These are phyloP conservation scores for Odontamblyopus lacepedii DNA, from an alignment of 2,797 vertebrate species.

Conservation along the genomic window DNA sequence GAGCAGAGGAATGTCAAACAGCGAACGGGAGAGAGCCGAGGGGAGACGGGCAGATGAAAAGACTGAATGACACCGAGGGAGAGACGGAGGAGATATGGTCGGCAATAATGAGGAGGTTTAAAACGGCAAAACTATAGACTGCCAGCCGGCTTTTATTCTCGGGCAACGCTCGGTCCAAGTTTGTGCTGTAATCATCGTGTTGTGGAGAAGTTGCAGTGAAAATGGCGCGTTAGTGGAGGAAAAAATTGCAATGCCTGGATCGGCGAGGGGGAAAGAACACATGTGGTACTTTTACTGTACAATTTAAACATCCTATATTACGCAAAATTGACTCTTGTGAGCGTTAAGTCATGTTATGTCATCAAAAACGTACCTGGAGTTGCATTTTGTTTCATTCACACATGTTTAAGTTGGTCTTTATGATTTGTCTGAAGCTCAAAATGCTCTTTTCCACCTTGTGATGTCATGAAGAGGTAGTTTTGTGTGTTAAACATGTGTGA, in stretches of 20 bases:
- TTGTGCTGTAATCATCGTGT: constrained; percentile 49
- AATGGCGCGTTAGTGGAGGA: constrained; percentile 16
- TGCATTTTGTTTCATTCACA: no score
- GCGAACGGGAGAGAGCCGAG: constrained; percentile 29
- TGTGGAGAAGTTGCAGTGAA: constrained; percentile 33
- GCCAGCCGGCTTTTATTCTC: constrained; percentile 40
- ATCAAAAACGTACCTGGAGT: no score
- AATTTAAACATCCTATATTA: background rate
- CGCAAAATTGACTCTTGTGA: no score
- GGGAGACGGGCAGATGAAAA: constrained; percentile 59
- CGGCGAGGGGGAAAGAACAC: background rate
- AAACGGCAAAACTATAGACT: constrained; percentile 40
- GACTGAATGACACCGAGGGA: constrained; percentile 47
- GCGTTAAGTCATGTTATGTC: no score
- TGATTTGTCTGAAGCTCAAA: no score
- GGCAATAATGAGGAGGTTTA: constrained; percentile 67
- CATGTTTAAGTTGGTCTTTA: no score
- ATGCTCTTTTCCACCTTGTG: no score
- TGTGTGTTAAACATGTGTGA: no score
- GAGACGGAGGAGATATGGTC: constrained; percentile 33
- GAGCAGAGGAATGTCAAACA: constrained; percentile 28
- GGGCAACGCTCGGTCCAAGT: constrained; percentile 27
- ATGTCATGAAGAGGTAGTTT: no score
- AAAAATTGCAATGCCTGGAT: constrained; percentile 9
- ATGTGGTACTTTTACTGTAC: background rate